Evolutionary conservation across 1,140 invertebrate species (phyloP), one percentile per base, ranked within the genome.

Genomic region (Pogonomyrmex californicus): DNA sequence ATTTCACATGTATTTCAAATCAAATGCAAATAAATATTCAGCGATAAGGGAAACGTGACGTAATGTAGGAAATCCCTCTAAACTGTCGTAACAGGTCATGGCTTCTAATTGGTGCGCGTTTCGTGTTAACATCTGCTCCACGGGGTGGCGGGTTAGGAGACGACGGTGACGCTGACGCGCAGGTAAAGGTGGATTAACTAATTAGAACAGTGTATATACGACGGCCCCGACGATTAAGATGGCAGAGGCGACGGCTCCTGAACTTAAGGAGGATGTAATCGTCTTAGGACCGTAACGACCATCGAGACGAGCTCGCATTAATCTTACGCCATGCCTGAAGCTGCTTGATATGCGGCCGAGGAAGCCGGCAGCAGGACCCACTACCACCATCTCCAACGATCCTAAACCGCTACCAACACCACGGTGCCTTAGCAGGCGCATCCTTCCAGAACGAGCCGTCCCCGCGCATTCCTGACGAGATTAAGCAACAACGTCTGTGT

Each of bases 261-360:
- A 91, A 92, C 90, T 92, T 91, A 91, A 90, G 87, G 87, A 87
- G 85, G 77, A 92, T 91, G 89, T 92, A 92, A 92, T 92, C 91
- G 92, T 91, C 92, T 92, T 91, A 91, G 90, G 87, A 86, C 83
- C 86, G 88, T 91, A 91, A 92, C 91, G 91, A 88, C 91, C 91
- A 91, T 91, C 90, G 88, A 82, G 83, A 88, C 85, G 88, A 83
- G 85, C 87, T 83, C 81, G 91, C 91, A 91, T 92, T 92, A 92
- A 92, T 92, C 92, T 92, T 89, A 60, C 56, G 79, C 51, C 88
- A 78, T 85, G 88, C 86, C 90, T 89, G 90, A 71, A 70, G 82
- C 90, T 88, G 91, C 86, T 92, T 91, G 91, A 92, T 92, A 92
- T 92, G 91, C 91, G 87, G 73, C 33, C 78, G 58, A 81, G 86